Evolutionary conservation across 2,888 invertebrate species (phyloP).

Genomic region (Pterostichus madidus): DNA sequence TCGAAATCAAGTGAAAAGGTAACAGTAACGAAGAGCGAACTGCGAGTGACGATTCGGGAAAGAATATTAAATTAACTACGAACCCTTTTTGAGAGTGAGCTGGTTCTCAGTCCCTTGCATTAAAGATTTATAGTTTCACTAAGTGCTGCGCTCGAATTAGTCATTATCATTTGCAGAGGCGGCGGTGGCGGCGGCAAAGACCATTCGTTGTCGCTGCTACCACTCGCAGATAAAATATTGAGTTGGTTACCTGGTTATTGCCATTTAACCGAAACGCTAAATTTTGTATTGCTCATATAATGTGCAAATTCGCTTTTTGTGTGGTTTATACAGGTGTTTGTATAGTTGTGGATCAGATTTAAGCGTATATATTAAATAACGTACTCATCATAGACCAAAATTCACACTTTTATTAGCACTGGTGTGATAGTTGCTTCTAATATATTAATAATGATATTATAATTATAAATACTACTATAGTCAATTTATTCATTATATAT

Average conservation of each 20-base stretch:
- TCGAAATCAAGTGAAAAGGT: not conserved
- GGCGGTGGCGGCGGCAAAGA: not conserved
- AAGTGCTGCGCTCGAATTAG: conserved; percentile 22
- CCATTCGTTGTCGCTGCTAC: not conserved
- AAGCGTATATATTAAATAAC: too few relatives aligned
- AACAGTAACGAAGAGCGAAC: not conserved
- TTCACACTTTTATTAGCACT: too few relatives aligned
- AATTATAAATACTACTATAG: too few relatives aligned
- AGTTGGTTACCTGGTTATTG: conserved; percentile 3
- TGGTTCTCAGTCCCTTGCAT: not conserved
- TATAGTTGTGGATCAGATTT: too few relatives aligned
- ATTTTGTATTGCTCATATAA: not conserved
- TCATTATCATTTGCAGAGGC: conserved; percentile 12
- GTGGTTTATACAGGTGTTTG: too few relatives aligned
- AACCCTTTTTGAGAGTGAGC: not conserved
- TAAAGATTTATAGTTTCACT: conserved; percentile 26
- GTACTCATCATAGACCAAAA: too few relatives aligned
- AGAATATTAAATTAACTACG: conserved; percentile 19
- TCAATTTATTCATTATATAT: too few relatives aligned
- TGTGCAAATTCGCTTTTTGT: too few relatives aligned
- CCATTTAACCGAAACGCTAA: not conserved
- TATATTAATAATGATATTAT: too few relatives aligned
- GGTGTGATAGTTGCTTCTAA: too few relatives aligned
- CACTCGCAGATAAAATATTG: conserved; percentile 4
- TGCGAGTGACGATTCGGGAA: not conserved